phyloP scores from a whole-genome alignment of 2,797 vertebrate genomes.

The Ceryle rudis region DNA sequence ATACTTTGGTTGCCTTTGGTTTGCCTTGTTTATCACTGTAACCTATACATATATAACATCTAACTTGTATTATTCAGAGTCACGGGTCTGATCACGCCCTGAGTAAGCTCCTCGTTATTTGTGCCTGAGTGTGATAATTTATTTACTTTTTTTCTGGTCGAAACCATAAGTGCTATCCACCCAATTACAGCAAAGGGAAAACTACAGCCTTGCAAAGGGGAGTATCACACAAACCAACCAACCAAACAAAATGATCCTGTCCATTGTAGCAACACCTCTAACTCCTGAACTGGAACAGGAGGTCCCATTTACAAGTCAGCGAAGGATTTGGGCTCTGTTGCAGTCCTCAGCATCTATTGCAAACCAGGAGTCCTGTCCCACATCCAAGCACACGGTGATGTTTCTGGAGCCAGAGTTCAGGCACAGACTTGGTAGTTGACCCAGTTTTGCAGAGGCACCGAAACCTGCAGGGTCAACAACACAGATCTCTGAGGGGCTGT shows the following conservation, averaged over 20 bases:
- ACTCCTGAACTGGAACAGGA: background rate
- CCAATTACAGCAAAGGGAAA: background rate
- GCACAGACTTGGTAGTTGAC: background rate
- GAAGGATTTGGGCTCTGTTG: background rate
- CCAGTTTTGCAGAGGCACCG: background rate
- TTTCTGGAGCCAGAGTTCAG: background rate
- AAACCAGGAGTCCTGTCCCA: background rate
- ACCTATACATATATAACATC: background rate
- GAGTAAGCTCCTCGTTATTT: background rate
- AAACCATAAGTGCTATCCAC: background rate
- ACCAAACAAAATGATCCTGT: background rate
- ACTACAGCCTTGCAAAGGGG: background rate
- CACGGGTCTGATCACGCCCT: background rate
- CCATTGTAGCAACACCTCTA: background rate
- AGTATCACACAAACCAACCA: background rate
- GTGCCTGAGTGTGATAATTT: background rate
- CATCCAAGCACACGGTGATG: fast-evolving
- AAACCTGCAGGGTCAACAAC: fast-evolving
- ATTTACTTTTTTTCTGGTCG: background rate
- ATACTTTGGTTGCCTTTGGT: background rate
- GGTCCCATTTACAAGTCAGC: fast-evolving
- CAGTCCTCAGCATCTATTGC: background rate
- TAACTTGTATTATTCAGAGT: background rate
- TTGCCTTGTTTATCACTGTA: background rate
- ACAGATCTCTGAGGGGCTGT: fast-evolving